Conservation (phyloP, 2,888 invertebrate genomes). For the Macrophya annulata region DNA sequence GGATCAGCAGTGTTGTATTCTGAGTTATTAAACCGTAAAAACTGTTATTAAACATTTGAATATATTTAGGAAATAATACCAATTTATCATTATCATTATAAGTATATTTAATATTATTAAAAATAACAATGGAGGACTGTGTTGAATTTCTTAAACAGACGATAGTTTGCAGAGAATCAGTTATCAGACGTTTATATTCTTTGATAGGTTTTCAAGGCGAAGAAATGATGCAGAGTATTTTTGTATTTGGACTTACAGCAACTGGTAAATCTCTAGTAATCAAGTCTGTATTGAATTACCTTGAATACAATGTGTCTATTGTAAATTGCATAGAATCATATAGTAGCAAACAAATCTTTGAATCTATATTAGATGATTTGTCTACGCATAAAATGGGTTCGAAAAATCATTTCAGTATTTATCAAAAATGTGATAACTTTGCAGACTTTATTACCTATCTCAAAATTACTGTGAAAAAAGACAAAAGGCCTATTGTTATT, state of each 20-base stretch:
- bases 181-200: constrained; percentile 80
- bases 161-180: constrained; percentile 81
- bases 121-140: constrained; percentile 80
- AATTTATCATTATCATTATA: neutral
- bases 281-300: constrained; percentile 82
- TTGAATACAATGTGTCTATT: constrained; percentile 83
- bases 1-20: constrained; percentile 57
- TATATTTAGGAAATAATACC: neutral
- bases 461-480: constrained; percentile 74
- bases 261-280: constrained; percentile 91
- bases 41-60: neutral
- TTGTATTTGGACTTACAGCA: constrained; percentile 91
- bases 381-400: constrained; percentile 77
- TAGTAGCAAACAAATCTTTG: constrained; percentile 88
- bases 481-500: constrained; percentile 82
- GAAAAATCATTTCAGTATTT: constrained; percentile 76
- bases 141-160: constrained; percentile 69
- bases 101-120: constrained; percentile 3
- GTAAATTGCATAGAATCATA: constrained; percentile 93
- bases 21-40: constrained; percentile 35
- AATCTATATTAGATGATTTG: constrained; percentile 86
- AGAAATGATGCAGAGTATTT: constrained; percentile 86
- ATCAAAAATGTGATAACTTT: constrained; percentile 85
- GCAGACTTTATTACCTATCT: constrained; percentile 84
- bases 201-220: constrained; percentile 83